Percentiles rank a stretch among this genome's conserved stretches.
Evolutionary conservation across 1,140 invertebrate species (phyloP).

Genomic region (Stegodyphus mimosarum): DNA sequence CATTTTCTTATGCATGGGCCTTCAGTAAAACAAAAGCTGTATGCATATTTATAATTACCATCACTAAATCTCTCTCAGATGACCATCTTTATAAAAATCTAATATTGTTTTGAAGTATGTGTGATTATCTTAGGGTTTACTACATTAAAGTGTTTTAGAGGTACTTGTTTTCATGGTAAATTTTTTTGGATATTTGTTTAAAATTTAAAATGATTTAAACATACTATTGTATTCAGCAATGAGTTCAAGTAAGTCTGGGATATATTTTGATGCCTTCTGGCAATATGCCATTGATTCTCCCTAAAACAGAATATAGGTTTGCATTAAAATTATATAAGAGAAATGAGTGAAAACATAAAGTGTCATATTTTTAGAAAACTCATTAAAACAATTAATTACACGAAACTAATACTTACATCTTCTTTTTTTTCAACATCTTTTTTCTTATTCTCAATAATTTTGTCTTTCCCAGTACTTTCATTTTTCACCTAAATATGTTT

Average conservation of each 20-base stretch:
- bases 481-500: neutral
- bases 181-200: neutral
- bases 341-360: neutral
- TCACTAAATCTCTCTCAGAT: too few species aligned
- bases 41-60: too few species aligned
- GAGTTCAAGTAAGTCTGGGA: conserved; percentile 63
- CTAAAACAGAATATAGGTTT: too few species aligned
- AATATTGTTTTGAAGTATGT: too few species aligned
- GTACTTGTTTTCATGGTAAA: too few species aligned
- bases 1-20: too few species aligned
- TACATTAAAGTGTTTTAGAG: too few species aligned
- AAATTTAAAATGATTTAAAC: neutral
- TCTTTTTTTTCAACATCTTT: conserved; percentile 13
- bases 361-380: neutral
- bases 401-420: conserved; percentile 3
- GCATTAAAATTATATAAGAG: too few species aligned
- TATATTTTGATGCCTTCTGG: conserved; percentile 39
- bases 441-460: conserved; percentile 15
- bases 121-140: too few species aligned
- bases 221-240: conserved; percentile 47
- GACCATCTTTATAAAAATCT: too few species aligned
- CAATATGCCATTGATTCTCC: conserved; percentile 11
- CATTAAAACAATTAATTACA: neutral
- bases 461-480: conserved; percentile 14
- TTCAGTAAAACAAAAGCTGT: too few species aligned